These are phyloP conservation scores for Calameuta filiformis DNA, from an alignment of 2,888 invertebrate species.

Conservation along the genomic window DNA sequence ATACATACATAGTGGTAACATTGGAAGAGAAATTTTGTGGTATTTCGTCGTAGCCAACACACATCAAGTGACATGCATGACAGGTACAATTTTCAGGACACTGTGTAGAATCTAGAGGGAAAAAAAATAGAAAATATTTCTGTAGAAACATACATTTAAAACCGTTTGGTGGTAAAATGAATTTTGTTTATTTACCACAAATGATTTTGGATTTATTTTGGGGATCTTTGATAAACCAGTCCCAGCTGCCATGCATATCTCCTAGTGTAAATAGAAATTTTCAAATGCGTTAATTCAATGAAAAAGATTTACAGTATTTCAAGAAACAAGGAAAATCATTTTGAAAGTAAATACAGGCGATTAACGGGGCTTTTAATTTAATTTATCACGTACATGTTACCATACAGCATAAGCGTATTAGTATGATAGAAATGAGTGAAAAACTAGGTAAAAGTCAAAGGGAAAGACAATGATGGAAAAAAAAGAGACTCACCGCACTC, in stretches of 20 bases:
- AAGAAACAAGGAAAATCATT: not conserved
- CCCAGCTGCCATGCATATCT: conserved; percentile 52
- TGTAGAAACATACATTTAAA: not conserved
- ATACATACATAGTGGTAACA: conserved; percentile 54
- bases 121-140: conserved; percentile 4
- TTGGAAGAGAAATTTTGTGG: conserved; percentile 51
- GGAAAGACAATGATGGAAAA: not conserved
- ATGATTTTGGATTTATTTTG: not conserved
- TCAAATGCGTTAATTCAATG: not conserved
- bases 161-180: not conserved
- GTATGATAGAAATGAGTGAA: not conserved
- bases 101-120: conserved; percentile 38
- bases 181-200: conserved; percentile 14
- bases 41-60: conserved; percentile 45
- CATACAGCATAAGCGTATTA: not conserved
- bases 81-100: conserved; percentile 40
- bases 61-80: conserved; percentile 42
- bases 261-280: conserved; percentile 32
- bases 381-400: no score
- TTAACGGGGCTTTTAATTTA: no score
- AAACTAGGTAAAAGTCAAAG: not conserved
- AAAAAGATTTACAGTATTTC: not conserved
- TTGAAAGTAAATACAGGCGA: no score
- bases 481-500: conserved; percentile 59
- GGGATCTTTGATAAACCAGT: conserved; percentile 37